A percentile compares a stretch with the other conserved stretches of the same genome.
These are phyloP conservation scores for Protobothrops flavoviridis DNA, from an alignment of 2,113 vertebrate species.

Conservation along the genomic window DNA sequence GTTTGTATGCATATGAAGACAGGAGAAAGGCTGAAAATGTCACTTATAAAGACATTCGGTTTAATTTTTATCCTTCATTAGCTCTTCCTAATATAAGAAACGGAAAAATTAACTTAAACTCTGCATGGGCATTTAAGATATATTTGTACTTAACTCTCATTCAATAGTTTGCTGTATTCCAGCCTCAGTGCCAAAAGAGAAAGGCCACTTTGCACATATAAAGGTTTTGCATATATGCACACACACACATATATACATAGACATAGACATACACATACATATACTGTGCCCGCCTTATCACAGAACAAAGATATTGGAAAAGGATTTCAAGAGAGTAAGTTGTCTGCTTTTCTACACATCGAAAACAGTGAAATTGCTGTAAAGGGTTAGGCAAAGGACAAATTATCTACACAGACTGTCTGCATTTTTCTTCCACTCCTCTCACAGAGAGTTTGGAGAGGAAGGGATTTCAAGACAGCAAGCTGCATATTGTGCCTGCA, in stretches of 20 bases:
- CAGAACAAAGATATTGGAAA: neutral
- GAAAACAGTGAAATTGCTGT: neutral
- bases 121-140: neutral
- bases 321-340: neutral
- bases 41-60: neutral
- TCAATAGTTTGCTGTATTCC: neutral
- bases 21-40: neutral
- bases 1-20: neutral
- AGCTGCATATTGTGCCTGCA: neutral
- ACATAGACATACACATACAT: no score
- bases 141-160: neutral
- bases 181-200: neutral
- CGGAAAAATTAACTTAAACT: neutral
- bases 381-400: neutral
- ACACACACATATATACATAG: no score
- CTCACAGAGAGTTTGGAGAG: neutral
- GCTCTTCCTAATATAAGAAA: neutral
- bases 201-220: neutral
- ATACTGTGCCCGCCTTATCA: neutral
- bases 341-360: neutral
- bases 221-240: neutral
- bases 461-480: neutral
- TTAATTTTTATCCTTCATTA: neutral
- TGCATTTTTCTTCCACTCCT: neutral
- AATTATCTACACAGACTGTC: neutral